phyloP scores from a whole-genome alignment of 92 coral and sea anemone species.

The Epizoanthus rinbou region DNA sequence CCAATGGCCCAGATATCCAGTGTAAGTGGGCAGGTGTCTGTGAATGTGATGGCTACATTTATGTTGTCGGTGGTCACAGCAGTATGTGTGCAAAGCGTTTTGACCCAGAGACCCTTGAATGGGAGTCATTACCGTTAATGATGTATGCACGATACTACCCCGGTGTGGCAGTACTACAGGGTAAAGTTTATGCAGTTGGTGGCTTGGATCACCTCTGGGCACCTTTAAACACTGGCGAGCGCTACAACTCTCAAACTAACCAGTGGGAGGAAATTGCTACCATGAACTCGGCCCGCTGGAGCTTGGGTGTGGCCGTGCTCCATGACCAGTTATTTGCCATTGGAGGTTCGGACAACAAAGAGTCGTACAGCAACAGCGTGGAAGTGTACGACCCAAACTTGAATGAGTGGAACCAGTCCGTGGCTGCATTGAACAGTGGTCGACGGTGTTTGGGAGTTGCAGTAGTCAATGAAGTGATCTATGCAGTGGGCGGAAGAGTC shows the following conservation, averaged over 20 bases:
- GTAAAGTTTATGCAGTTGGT: conserved; percentile 97
- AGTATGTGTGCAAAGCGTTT: conserved; percentile 98
- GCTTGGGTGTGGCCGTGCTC: conserved; percentile 98
- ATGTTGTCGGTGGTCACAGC: conserved; percentile 99
- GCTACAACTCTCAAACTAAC: conserved; percentile 75
- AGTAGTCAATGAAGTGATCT: conserved; percentile 95
- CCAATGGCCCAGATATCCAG: conserved; percentile 98
- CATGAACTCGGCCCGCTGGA: conserved; percentile 96
- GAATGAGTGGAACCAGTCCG: conserved; percentile 85
- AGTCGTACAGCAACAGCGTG: conserved; percentile 89
- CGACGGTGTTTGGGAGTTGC: conserved; percentile 99
- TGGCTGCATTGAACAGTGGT: conserved; percentile 93
- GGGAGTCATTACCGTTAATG: conserved; percentile 93
- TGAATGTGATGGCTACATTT: conserved; percentile 87
- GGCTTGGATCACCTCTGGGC: conserved; percentile 99
- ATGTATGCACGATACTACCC: conserved; percentile 98
- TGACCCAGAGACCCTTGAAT: conserved; percentile 83
- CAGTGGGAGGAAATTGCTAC: conserved; percentile 92
- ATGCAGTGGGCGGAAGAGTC: conserved; percentile 98
- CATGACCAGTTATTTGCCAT: conserved; percentile 86
- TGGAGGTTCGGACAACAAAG: conserved; percentile 96
- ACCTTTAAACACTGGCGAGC: conserved; percentile 91
- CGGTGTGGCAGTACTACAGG: conserved; percentile 94
- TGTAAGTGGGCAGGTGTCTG: conserved; percentile 99
- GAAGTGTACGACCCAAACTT: conserved; percentile 84